phyloP scores from a whole-genome alignment of 2,113 vertebrate species.

The Sciurus niger region DNA sequence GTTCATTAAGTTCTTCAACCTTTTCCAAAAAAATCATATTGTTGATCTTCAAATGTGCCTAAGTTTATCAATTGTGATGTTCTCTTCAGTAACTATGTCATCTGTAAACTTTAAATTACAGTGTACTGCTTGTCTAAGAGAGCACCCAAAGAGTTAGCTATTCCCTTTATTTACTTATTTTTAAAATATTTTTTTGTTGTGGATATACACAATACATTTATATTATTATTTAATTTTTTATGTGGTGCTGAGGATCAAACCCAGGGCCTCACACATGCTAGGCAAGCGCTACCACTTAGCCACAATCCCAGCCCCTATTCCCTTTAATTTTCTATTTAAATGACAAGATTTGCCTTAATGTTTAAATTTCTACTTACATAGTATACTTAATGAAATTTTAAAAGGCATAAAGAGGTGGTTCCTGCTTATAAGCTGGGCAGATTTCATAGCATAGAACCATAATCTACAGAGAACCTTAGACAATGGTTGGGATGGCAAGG shows the following conservation, averaged over 20 bases:
- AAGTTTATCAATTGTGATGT: neutral
- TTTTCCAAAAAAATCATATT: slow-evolving; percentile 33
- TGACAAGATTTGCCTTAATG: no score
- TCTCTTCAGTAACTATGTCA: slow-evolving; percentile 26
- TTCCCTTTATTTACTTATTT: no score
- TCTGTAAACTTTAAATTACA: neutral
- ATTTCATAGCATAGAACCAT: neutral
- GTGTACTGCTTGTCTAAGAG: neutral
- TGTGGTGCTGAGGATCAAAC: no score
- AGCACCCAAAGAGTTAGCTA: neutral
- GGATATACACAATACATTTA: no score
- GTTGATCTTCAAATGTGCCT: slow-evolving; percentile 4
- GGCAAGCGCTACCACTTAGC: no score
- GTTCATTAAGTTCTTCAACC: neutral
- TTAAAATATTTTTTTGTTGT: no score
- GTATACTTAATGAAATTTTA: slow-evolving; percentile 15
- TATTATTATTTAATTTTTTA: no score
- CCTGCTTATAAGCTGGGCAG: slow-evolving; percentile 14
- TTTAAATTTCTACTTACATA: no score
- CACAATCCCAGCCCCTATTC: no score
- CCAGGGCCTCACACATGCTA: no score
- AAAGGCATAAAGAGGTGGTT: slow-evolving; percentile 22
- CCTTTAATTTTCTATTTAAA: no score
- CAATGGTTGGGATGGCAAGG: neutral
- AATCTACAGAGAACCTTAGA: neutral